phyloP scores from a whole-genome alignment of 2,888 invertebrate genomes.

The Melolontha melolontha region DNA sequence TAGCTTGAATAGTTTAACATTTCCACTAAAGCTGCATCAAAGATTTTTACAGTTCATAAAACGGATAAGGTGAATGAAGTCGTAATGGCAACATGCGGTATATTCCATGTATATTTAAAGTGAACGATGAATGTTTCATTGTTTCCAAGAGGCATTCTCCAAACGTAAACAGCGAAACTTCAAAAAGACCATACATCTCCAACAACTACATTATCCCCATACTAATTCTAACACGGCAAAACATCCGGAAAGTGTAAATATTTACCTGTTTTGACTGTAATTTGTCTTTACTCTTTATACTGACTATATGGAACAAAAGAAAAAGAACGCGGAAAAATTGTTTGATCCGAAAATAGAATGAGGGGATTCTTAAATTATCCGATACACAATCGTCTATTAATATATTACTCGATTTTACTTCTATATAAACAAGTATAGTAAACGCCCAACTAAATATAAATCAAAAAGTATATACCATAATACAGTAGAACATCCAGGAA shows the following conservation, averaged over 20 bases:
- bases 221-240: conserved; percentile 33
- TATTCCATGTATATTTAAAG: conserved; percentile 36
- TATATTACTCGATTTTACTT: conserved; percentile 31
- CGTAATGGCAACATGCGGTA: conserved; percentile 30
- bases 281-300: conserved; percentile 37
- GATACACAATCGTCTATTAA: conserved; percentile 34
- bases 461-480: conserved; percentile 11
- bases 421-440: conserved; percentile 20
- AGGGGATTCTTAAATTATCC: conserved; percentile 22
- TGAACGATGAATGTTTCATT: conserved; percentile 38
- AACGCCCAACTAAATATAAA: conserved; percentile 25
- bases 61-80: conserved; percentile 36
- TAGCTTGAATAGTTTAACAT: conserved; percentile 26
- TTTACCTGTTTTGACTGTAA: conserved; percentile 40
- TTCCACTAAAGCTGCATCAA: conserved; percentile 32
- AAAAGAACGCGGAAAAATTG: conserved; percentile 35
- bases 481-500: conserved; percentile 1
- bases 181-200: conserved; percentile 37
- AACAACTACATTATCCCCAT: conserved; percentile 35
- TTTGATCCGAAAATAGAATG: conserved; percentile 35
- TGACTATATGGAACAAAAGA: background rate
- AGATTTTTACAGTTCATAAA: conserved; percentile 38
- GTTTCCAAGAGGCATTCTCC: conserved; percentile 36
- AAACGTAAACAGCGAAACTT: conserved; percentile 38
- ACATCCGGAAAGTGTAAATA: conserved; percentile 37